phyloP scores from a whole-genome alignment of 2,113 vertebrate species.

The Mormyrus lacerda region DNA sequence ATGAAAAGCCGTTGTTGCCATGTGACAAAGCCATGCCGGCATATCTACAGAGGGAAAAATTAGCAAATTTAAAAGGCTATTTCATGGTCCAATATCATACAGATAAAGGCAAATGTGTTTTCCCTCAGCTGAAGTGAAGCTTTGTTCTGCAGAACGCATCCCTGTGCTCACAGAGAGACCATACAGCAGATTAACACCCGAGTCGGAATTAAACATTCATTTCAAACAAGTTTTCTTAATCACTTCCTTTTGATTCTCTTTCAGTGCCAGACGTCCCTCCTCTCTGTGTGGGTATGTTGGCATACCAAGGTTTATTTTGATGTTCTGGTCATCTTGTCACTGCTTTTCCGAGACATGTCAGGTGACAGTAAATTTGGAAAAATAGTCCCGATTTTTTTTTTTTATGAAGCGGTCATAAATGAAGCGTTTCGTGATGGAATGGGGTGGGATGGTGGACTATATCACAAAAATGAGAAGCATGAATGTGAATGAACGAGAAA shows the following conservation, averaged over 20 bases:
- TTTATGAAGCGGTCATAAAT: background rate
- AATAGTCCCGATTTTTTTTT: background rate
- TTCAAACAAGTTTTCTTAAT: conserved; percentile 24
- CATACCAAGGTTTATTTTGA: background rate
- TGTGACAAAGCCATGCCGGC: conserved; percentile 18
- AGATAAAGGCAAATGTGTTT: conserved; percentile 42
- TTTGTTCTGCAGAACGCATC: conserved; percentile 27
- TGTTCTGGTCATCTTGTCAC: background rate
- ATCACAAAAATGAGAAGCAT: background rate
- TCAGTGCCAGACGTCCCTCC: background rate
- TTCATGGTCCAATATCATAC: conserved; percentile 43
- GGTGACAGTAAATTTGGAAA: background rate
- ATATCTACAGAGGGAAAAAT: conserved; percentile 24
- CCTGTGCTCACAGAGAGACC: conserved; percentile 16
- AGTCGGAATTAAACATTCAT: conserved; percentile 29
- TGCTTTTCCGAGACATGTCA: background rate
- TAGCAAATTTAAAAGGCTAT: conserved; percentile 38
- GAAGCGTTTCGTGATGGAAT: background rate
- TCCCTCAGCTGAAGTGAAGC: conserved; percentile 19
- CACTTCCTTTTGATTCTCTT: conserved; percentile 14
- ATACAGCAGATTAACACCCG: conserved; percentile 25
- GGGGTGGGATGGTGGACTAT: background rate
- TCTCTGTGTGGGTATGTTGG: background rate
- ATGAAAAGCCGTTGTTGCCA: conserved; percentile 27
- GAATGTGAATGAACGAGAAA: too few relatives aligned